Evolutionary conservation across 2,113 vertebrate species (phyloP), one percentile per base, ranked within the genome.

Genomic region (Malurus alboscapulatus): DNA sequence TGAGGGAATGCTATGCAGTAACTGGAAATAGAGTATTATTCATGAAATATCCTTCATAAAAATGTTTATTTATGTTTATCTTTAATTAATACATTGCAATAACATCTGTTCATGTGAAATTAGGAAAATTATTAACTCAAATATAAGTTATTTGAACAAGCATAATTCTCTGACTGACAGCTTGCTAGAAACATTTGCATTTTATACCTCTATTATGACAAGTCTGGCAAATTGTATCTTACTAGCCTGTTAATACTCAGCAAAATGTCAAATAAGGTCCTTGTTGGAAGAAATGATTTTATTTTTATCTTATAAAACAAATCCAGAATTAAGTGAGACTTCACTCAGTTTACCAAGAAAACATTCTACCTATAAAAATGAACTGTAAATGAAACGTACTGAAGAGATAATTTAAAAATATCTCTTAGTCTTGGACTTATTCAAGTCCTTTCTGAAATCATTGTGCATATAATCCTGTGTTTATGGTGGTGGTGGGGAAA

Each of bases 271-370:
- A 73, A 90, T 87, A 72, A 84, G 71, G 18, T 63, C 62, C 48
- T 75, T 75, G 25, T 65, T 91, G 68, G 34, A 40, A 86, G 40
- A 87, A 32, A 77, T 92, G 87, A 84, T 58, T 84, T 88, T 59
- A 58, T 79, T 75, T 18, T 88, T 91, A 29, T 40, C 30, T 29
- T 74, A 65, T 27, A 76, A 88, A 95, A 92, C 10, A 17, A 84
- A 89, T 87, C 20, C 21, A 51, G 94, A 92, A 93, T 83, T 69
- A 90, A 84, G 30, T 55, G 79, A 79, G 21, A 51, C 65, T 57
- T 84, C 32, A 34, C n/a, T 93, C 40, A 38, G 27, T 48, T 84
- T 94, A n/a, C 45, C 14, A 27, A 78, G 79, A 92, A 96, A 91
- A 83, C 16, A 26, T 18, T 59, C 21, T 85, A 66, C 17, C 30